phyloP scores from a whole-genome alignment of 1,140 invertebrate genomes.

The Trichonephila clavipes region DNA sequence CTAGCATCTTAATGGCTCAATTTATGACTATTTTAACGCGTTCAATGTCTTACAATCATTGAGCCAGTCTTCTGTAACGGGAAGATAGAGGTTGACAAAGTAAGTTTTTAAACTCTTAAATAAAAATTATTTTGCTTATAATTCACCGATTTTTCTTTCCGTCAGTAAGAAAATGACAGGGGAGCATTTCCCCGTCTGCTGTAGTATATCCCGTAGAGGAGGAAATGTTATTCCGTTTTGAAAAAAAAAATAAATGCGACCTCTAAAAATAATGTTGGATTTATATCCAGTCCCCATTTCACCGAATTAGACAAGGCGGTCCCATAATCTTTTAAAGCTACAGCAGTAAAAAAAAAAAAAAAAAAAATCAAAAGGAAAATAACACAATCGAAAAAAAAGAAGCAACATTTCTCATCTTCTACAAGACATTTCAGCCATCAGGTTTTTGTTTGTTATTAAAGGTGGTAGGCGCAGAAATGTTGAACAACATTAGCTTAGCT shows the following conservation, averaged over 20 bases:
- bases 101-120: no score
- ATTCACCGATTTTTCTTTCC: no score
- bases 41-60: no score
- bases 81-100: no score
- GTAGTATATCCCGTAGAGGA: no score
- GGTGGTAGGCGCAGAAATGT: conserved; percentile 60
- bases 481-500: conserved; percentile 67
- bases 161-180: no score
- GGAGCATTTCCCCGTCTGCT: no score
- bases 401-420: conserved; percentile 41
- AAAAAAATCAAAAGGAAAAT: conserved; percentile 3
- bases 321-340: conserved; percentile 58
- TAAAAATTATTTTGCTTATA: no score
- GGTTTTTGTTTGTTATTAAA: conserved; percentile 61
- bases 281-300: conserved; percentile 16
- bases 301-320: conserved; percentile 45
- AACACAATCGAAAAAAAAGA: conserved; percentile 24
- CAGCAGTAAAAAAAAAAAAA: conserved; percentile 48
- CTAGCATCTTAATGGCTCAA: no score
- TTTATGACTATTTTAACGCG: no score
- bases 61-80: no score
- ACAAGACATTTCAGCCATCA: conserved; percentile 50
- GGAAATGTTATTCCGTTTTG: no score
- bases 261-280: conserved; percentile 1
- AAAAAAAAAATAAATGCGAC: background rate